phyloP scores from a whole-genome alignment of 2,113 vertebrate genomes.

The Australoheros scitulus region DNA sequence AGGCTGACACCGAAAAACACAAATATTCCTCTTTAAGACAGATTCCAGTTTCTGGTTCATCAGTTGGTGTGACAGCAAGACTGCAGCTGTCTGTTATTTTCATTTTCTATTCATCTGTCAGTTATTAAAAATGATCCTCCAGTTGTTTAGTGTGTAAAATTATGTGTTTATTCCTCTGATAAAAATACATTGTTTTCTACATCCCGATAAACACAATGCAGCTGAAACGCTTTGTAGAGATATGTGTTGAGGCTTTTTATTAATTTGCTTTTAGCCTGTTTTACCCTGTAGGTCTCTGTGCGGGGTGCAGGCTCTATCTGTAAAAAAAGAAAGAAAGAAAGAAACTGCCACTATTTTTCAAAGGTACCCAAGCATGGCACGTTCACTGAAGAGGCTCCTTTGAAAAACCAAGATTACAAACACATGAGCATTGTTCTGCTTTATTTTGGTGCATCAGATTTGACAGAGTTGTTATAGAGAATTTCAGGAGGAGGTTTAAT shows the following conservation, averaged over 20 bases:
- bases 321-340: not conserved
- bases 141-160: not conserved
- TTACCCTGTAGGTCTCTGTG: not conserved
- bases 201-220: not conserved
- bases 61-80: not conserved
- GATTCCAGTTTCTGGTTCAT: not conserved
- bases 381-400: not conserved
- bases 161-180: not conserved
- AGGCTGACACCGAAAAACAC: constrained; percentile 19
- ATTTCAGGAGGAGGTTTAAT: not conserved
- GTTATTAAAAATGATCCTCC: not conserved
- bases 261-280: not conserved
- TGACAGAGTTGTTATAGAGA: not conserved
- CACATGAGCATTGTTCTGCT: not conserved
- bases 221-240: not conserved
- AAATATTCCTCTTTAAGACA: not conserved
- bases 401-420: not conserved
- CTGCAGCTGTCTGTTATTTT: not conserved
- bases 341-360: not conserved
- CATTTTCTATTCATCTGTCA: constrained; percentile 1
- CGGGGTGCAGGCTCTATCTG: not conserved
- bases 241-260: not conserved
- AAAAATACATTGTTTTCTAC: not conserved
- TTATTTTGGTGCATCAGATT: not conserved
- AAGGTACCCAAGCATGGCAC: not conserved